A percentile compares a stretch with the other conserved stretches of the same genome.
Conservation (phyloP, 2,113 vertebrate genomes). For the Paradoxurus hermaphroditus region DNA sequence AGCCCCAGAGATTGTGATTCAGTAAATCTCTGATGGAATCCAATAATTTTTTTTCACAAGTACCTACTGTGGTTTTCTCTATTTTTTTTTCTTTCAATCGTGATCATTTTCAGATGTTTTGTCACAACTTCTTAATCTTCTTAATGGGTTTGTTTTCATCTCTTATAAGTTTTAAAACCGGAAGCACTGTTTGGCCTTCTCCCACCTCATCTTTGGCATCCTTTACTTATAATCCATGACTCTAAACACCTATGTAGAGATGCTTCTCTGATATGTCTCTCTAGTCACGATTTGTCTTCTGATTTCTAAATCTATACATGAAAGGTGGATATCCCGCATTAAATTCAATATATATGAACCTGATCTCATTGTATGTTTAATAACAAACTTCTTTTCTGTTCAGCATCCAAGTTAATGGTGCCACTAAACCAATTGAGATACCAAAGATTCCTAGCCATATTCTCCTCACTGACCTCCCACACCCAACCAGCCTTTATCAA, state of each 20-base stretch:
- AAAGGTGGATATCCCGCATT: not conserved
- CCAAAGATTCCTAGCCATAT: not conserved
- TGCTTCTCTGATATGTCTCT: not conserved
- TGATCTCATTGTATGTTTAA: not conserved
- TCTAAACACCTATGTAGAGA: not conserved
- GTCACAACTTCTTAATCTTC: not conserved
- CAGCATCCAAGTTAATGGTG: not conserved
- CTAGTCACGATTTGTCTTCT: not conserved
- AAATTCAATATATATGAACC: not conserved
- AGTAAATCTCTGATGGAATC: not conserved
- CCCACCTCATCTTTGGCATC: not conserved
- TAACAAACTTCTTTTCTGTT: not conserved
- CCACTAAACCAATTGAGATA: not conserved
- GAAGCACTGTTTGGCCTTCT: not conserved
- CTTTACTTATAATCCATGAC: not conserved
- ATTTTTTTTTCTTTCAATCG: not conserved
- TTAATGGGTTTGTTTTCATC: not conserved
- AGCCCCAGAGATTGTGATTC: not conserved
- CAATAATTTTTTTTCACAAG: not conserved
- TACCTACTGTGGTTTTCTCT: not conserved
- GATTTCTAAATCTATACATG: not conserved
- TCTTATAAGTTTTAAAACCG: not conserved
- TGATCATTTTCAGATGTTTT: not conserved
- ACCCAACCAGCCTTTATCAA: not conserved
- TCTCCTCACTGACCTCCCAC: not conserved